Percentiles rank a stretch among this genome's conserved stretches.
Evolutionary conservation across 2,888 invertebrate species (phyloP).

Genomic region (Liodrosophila aerea): DNA sequence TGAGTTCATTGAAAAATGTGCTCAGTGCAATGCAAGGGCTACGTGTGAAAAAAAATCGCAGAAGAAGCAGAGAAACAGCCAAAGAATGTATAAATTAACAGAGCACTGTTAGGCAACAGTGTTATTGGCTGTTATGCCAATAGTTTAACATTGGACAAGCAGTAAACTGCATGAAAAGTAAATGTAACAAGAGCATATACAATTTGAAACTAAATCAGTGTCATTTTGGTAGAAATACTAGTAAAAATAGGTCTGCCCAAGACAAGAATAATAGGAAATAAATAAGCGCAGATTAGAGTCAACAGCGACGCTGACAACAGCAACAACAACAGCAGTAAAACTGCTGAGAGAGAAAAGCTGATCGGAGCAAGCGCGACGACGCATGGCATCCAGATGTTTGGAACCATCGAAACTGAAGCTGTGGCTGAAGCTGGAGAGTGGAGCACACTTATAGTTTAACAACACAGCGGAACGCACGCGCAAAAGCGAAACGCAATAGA

Average conservation of each 20-base stretch:
- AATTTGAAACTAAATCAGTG: no score
- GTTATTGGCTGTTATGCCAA: not conserved
- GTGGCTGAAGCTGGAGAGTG: not conserved
- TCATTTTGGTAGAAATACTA: no score
- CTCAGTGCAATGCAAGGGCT: no score
- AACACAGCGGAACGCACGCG: slow-evolving; percentile 62
- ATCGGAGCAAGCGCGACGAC: slow-evolving; percentile 26
- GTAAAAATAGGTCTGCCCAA: no score
- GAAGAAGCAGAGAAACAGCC: slow-evolving; percentile 3
- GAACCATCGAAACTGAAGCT: slow-evolving; percentile 13
- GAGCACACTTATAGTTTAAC: slow-evolving; percentile 63
- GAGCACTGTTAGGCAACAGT: slow-evolving; percentile 29
- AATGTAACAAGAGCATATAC: not conserved
- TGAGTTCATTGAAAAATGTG: no score
- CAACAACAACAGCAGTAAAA: slow-evolving; percentile 16
- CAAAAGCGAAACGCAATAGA: slow-evolving; percentile 47
- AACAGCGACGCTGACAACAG: slow-evolving; percentile 8
- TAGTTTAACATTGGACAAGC: slow-evolving; percentile 15
- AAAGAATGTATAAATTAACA: slow-evolving; percentile 32
- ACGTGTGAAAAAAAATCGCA: slow-evolving; percentile 49
- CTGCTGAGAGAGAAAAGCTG: slow-evolving; percentile 47
- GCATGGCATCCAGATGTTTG: slow-evolving; percentile 44
- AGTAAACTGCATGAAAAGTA: not conserved
- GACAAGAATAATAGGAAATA: slow-evolving; percentile 48
- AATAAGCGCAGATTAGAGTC: slow-evolving; percentile 43